Evolutionary conservation across 1,140 invertebrate genomes (phyloP), one percentile per base, ranked within the genome.

Genomic region (Sipha flava): DNA sequence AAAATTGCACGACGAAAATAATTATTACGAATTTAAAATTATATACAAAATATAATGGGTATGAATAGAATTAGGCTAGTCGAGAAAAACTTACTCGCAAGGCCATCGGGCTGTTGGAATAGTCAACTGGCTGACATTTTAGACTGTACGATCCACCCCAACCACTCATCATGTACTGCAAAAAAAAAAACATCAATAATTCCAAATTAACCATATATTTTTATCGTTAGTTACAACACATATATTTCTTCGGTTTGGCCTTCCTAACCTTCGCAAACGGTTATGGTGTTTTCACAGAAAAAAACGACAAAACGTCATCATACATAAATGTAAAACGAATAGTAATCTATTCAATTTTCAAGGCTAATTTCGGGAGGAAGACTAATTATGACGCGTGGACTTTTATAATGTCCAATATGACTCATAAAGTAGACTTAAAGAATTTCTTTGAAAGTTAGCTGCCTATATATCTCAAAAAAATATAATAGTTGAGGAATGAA

Each of bases 111-210:
- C 89, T 93, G 79, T 90, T 88, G 1, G 94, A 93, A 85, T 97
- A 98, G 85, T 96, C 94, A 47, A 98, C 95, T 31, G 95, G 94
- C 87, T 98, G 95, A 88, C 96, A 98, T 82, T 90, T 90, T 85
- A 95, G 94, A 87, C 93, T 95, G 87, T 97, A 98, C 82, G 91
- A 89, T 82, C 90, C 92, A 88, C 91, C 92, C 92, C 92, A 94
- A 75, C 93, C 93, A 82, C 92, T 94, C 89, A 91, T 91, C 86
- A 94, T 87, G 85, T 92, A 94, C 92, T 94, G 87, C 14, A 82
- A 82, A 79, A 75, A 66, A 68, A 81, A 64, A 81, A 43, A n/a
- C n/a, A n/a, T n/a, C 54, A 81, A 57, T 68, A 79, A 43, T 37
- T 40, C 43, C 29, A 29, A 52, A 73, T 49, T 49, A 77, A n/a